A percentile compares a stretch with the other conserved stretches of the same genome.
phyloP scores from a whole-genome alignment of 2,113 vertebrate genomes.

The Phrynosoma blainvillii region DNA sequence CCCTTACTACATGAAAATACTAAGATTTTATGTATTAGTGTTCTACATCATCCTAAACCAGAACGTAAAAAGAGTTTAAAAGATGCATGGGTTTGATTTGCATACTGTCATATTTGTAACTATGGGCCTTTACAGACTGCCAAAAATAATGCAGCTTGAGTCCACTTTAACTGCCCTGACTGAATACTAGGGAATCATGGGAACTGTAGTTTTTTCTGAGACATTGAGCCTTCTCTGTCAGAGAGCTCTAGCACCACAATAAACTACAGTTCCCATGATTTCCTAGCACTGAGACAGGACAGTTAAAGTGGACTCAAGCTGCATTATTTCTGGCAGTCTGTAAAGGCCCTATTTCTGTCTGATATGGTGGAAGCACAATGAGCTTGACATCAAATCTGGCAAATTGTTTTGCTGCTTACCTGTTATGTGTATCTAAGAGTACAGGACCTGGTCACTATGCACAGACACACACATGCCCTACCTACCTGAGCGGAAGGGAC shows the following conservation, averaged over 20 bases:
- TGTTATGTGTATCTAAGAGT: constrained; percentile 62
- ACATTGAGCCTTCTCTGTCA: too few relatives aligned
- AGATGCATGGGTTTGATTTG: constrained; percentile 55
- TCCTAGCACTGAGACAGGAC: too few relatives aligned
- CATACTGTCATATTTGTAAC: constrained; percentile 47
- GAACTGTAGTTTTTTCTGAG: too few relatives aligned
- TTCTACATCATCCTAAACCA: constrained; percentile 53
- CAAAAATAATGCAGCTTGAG: too few relatives aligned
- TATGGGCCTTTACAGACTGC: too few relatives aligned
- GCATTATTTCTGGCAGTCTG: too few relatives aligned
- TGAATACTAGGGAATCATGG: too few relatives aligned
- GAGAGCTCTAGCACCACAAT: too few relatives aligned
- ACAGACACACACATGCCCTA: too few relatives aligned
- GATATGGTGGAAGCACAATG: constrained; percentile 52
- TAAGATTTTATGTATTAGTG: constrained; percentile 51
- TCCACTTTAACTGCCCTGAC: too few relatives aligned
- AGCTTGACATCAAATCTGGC: constrained; percentile 68
- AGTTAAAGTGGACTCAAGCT: too few relatives aligned
- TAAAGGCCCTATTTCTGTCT: constrained; percentile 67
- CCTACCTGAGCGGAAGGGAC: not conserved
- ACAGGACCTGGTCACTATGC: constrained; percentile 10
- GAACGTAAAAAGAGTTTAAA: constrained; percentile 22
- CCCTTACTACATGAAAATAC: constrained; percentile 51
- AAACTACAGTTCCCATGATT: too few relatives aligned
- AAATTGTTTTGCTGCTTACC: constrained; percentile 67